Conservation (phyloP, 2,797 vertebrate genomes). For the Setipinna tenuifilis region DNA sequence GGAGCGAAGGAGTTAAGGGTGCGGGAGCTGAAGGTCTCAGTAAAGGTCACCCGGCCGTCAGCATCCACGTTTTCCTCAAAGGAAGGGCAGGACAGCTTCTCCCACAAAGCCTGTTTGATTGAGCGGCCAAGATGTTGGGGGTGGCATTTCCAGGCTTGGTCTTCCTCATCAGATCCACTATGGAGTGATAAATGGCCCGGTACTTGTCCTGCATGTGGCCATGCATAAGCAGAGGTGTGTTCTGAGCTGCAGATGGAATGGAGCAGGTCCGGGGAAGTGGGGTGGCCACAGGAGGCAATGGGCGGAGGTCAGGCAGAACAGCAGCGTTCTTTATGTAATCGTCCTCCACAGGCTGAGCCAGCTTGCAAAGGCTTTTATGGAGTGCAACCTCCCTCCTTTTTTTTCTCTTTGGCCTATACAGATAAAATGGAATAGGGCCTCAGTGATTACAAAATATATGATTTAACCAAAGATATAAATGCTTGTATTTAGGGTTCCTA, state of each 20-base stretch:
- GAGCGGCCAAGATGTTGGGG: not conserved
- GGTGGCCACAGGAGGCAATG: not conserved
- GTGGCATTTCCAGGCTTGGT: not conserved
- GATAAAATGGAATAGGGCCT: not conserved
- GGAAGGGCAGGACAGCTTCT: no score
- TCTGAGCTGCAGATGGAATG: not conserved
- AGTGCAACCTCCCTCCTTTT: not conserved
- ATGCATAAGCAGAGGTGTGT: no score
- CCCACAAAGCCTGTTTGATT: no score
- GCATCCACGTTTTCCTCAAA: no score
- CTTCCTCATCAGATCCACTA: constrained; percentile 17
- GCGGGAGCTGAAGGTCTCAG: no score
- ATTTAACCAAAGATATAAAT: not conserved
- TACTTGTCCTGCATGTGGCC: no score
- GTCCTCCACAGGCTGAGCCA: no score
- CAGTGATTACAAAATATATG: not conserved
- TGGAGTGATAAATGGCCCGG: no score
- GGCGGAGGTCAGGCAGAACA: not conserved
- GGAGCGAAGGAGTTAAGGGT: no score
- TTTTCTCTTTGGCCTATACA: not conserved
- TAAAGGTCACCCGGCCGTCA: no score
- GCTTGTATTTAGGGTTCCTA: not conserved
- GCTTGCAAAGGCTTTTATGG: not conserved
- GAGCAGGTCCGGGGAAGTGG: not conserved
- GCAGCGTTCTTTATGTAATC: not conserved